Evolutionary conservation across 1,140 invertebrate genomes (phyloP), one percentile per base, ranked within the genome.

Genomic region (Capitella teleta): DNA sequence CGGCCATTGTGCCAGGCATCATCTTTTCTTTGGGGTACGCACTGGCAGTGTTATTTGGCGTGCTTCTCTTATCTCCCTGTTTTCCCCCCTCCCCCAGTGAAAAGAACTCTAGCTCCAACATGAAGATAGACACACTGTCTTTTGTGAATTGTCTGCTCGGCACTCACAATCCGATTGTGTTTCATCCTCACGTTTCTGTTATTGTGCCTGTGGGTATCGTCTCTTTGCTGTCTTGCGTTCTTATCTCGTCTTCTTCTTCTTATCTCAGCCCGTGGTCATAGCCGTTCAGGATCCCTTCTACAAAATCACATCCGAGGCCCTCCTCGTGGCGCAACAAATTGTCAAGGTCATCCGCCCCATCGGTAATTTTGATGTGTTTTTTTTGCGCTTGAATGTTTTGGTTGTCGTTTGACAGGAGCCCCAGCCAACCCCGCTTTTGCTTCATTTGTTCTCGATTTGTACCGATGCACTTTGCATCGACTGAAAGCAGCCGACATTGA

Each of bases 71-170:
- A 34, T 10, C 10, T 34, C 2, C 16, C 36, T 18, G 21, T 37
- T 19, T 37, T 37, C 16, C 36, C 16, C 36, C 2, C 21, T 37
- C 36, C 16, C 36, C 55, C 59, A 86, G 83, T 0, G 92, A 96
- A 61, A 94, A 93, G 61, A 89, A 87, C 62, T 88, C 90, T 0
- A 91, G 87, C 25, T 94, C 90, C 40, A 96, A 94, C 61, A 97
- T 98, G 88, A 97, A 97, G 76, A 97, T 98, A 55, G 93, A 97
- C 62, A 90, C 93, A 0, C 71, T 98, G 49, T 82, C 87, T 37
- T 98, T 98, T 73, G 76, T 98, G 5, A 83, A 91, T 67, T 87
- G 85, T 57, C 70, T 96, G 45, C 68, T 97, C 24, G 79, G 81
- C 28, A 84, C 86, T 5, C 93, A 98, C 72, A 79, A 79, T 36